Evolutionary conservation across 2,113 vertebrate species (phyloP), one percentile per base, ranked within the genome.

Genomic region (Tauraco erythrolophus): DNA sequence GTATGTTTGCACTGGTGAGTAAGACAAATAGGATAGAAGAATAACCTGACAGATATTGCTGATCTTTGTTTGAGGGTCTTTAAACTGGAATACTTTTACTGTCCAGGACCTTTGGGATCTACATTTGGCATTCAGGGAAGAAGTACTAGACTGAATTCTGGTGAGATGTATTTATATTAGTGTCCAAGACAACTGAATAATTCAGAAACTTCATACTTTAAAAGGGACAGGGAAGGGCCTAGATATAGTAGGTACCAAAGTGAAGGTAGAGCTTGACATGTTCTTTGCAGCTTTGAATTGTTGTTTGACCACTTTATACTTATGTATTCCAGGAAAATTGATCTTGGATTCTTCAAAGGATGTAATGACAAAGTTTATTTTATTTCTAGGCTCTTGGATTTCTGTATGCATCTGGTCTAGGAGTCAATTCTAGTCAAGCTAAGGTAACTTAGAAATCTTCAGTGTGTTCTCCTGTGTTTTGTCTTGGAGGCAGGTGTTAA

Each of bases 351-450:
- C 92, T 82, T 79, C 13, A 30, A n/a, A 64, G 41, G 2, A 11
- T 82, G 2, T 88, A 30, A 78, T 96, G 30, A 96, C 31, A 76
- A 43, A n/a, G 14, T 82, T 60, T 50, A 11, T 76, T 81, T 96
- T 89, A 76, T 68, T 97, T 95, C 77, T 90, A 99, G 99, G 99
- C 99, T 62, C 99, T 99, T 96, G 99, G 99, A 69, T 99, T 99
- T 98, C 97, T 99, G 0, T 99, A 99, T 78, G 99, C 99, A 45
- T 99, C 99, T 91, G 99, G 99, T 76, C 98, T 99, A 64, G 99
- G 99, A 84, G 99, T 99, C 65, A 99, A 99, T 97, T 99, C 99
- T 25, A 99, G 99, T 98, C 99, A 99, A 98, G 99, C 99, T 46
- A 99, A 99, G 99, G 99, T 99, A 99, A 98, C 21, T 25, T 21